Evolutionary conservation across 2,888 invertebrate species (phyloP).

Genomic region (Chaitophorus viminalis): DNA sequence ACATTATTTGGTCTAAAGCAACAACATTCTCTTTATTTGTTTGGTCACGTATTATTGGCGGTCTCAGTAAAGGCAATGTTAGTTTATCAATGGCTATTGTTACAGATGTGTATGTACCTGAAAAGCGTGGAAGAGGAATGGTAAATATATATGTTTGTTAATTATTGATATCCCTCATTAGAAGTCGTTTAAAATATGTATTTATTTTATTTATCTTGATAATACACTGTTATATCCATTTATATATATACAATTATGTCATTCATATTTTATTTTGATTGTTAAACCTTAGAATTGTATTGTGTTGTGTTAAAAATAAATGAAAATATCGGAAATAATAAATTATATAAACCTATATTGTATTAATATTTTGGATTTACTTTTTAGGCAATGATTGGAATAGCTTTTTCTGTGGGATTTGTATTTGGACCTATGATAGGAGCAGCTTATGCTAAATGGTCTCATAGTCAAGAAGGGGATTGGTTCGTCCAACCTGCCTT

Average conservation of each 20-base stretch:
- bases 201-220: no score
- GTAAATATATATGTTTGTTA: constrained; percentile 69
- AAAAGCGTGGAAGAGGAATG: constrained; percentile 93
- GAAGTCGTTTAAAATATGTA: no score
- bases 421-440: constrained; percentile 95
- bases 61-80: constrained; percentile 96
- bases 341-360: no score
- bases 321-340: no score
- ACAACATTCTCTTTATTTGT: constrained; percentile 90
- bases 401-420: constrained; percentile 98
- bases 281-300: no score
- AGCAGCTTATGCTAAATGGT: constrained; percentile 82
- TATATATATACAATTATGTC: no score
- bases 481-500: constrained; percentile 87
- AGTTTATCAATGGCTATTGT: constrained; percentile 95
- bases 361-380: background rate
- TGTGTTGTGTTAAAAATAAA: no score
- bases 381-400: constrained; percentile 91
- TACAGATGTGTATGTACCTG: constrained; percentile 86
- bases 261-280: no score
- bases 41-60: constrained; percentile 90
- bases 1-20: constrained; percentile 89
- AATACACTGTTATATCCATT: no score
- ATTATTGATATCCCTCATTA: background rate
- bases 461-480: constrained; percentile 73